Base-by-base conservation (phyloP, 2,113 vertebrate species). In the Anser cygnoides region DNA sequence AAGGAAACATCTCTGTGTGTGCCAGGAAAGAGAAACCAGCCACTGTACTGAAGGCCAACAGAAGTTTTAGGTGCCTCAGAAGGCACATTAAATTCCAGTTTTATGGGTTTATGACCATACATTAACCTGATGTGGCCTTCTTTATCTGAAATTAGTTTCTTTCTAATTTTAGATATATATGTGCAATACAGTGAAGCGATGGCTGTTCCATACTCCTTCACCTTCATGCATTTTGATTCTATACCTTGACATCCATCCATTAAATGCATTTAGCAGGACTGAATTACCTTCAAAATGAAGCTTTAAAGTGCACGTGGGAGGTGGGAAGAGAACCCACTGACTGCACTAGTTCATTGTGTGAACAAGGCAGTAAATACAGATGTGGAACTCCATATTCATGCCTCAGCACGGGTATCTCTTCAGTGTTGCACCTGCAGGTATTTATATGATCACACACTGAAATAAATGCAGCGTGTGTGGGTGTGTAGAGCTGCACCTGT, bases 321-420 rank as follows among this genome's bases (percentile, higher is more conserved):
- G 59, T 95, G 76, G 75, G 61, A 82, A 68, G 89, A 59, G 54
- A 94, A 78, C 57, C n/a, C 70, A 72, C 21, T 79, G 85, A 76
- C 73, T 87, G 73, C 83, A 68, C 23, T 33, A 50, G 73, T 66
- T 94, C 73, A 61, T 68, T 92, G 95, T 96, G 76, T 66, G 77
- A 95, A 81, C 49, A 39, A 94, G 77, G 84, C 86, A 87, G 91
- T 80, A 93, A 92, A 52, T 93, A 89, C 83, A 97, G 95, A 92
- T 92, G 93, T 92, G 86, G 86, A 94, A 91, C 90, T 96, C 95
- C 86, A 89, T 94, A 96, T 95, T 95, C 92, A 96, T 87, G 90
- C 75, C 89, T 94, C 86, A 96, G 82, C 90, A 93, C 21, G 93
- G 93, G 76, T 84, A 86, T 86, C 73, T 95, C 92, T 90, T 67